These are phyloP conservation scores for Parnassius mnemosyne DNA, from an alignment of 2,888 invertebrate genomes.

Conservation along the genomic window DNA sequence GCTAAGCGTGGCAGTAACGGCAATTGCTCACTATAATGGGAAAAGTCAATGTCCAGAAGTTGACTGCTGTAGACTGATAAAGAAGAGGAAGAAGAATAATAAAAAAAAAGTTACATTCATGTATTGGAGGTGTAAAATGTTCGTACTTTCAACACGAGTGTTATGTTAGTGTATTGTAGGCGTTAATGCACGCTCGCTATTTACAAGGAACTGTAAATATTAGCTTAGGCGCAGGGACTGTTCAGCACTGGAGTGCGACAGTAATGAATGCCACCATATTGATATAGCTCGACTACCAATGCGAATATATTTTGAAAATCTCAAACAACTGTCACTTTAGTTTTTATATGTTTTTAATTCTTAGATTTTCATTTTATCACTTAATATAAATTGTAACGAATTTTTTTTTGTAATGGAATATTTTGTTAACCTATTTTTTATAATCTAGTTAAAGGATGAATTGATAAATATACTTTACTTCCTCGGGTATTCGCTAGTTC, in stretches of 20 bases:
- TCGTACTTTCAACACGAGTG: constrained; percentile 23
- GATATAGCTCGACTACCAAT: constrained; percentile 37
- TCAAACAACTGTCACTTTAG: neutral
- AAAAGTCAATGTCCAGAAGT: too few species aligned
- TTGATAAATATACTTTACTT: constrained; percentile 23
- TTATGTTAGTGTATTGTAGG: constrained; percentile 28
- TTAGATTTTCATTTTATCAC: too few species aligned
- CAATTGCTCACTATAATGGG: too few species aligned
- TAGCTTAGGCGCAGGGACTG: constrained; percentile 49
- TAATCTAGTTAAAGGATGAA: constrained; percentile 26
- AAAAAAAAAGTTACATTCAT: neutral
- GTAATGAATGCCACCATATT: constrained; percentile 47
- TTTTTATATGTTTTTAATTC: neutral
- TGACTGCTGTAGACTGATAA: too few species aligned
- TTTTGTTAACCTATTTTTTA: neutral
- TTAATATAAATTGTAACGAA: neutral
- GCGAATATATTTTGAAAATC: constrained; percentile 5
- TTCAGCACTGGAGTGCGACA: constrained; percentile 44
- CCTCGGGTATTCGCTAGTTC: constrained; percentile 25
- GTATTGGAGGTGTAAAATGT: constrained; percentile 11
- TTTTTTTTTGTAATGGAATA: neutral
- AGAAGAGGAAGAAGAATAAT: too few species aligned
- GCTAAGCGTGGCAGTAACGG: too few species aligned
- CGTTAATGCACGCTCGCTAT: constrained; percentile 43
- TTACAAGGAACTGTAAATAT: constrained; percentile 56